Conservation (phyloP, 2,888 invertebrate species). For the Nowickia ferox region DNA sequence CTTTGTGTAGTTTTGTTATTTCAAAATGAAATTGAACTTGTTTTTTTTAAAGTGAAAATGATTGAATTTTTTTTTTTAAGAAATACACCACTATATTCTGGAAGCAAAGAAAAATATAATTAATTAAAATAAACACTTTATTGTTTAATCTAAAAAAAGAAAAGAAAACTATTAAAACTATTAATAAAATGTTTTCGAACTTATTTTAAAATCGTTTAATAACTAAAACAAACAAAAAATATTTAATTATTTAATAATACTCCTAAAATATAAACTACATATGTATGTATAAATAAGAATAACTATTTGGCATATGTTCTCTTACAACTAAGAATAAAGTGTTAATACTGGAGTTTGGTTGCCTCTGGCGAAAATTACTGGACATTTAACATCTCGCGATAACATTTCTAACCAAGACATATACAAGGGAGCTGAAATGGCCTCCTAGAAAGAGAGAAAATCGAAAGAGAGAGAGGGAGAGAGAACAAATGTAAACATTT, state of each 20-base stretch:
- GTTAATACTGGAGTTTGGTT: slow-evolving; percentile 95
- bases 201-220: slow-evolving; percentile 31
- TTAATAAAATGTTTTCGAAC: slow-evolving; percentile 28
- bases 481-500: background rate
- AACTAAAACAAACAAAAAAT: slow-evolving; percentile 4
- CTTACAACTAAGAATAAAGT: slow-evolving; percentile 89
- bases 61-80: slow-evolving; percentile 12
- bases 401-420: slow-evolving; percentile 98
- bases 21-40: background rate
- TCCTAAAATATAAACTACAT: slow-evolving; percentile 75
- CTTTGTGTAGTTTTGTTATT: slow-evolving; percentile 40
- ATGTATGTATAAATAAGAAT: slow-evolving; percentile 60
- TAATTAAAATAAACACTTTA: slow-evolving; percentile 59
- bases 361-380: slow-evolving; percentile 92
- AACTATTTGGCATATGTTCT: slow-evolving; percentile 69
- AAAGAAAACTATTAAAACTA: slow-evolving; percentile 7
- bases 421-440: slow-evolving; percentile 95
- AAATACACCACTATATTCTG: background rate
- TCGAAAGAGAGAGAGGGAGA: background rate
- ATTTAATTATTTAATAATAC: slow-evolving; percentile 75
- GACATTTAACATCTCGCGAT: slow-evolving; percentile 92
- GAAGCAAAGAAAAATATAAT: slow-evolving; percentile 9
- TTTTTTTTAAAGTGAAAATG: slow-evolving; percentile 38
- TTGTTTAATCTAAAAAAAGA: slow-evolving; percentile 50
- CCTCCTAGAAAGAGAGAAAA: slow-evolving; percentile 85